Conservation (phyloP, 30 jellyfish, hydroid and myxozoan species). For the Phacellophora camtschatica region DNA sequence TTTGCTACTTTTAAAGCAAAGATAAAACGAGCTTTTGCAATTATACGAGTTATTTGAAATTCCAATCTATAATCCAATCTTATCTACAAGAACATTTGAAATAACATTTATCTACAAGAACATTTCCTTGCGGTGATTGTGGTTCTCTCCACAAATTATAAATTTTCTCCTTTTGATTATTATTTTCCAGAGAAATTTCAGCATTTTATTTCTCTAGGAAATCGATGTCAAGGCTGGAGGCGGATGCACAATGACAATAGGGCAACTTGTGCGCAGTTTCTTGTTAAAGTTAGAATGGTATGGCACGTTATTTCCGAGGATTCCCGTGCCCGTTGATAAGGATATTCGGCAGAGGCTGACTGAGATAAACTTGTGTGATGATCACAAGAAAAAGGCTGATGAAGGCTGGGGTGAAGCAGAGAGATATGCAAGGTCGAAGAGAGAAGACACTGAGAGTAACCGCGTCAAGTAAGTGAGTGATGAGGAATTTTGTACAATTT, state of each 20-base stretch:
- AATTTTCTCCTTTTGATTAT: no score
- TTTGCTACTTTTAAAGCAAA: no score
- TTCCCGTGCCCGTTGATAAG: slow-evolving; percentile 92
- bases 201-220: no score
- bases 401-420: slow-evolving; percentile 91
- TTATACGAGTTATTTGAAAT: no score
- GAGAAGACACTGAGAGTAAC: slow-evolving; percentile 37
- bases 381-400: slow-evolving; percentile 76
- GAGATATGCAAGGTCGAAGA: slow-evolving; percentile 27
- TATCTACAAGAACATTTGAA: no score
- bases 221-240: slow-evolving; percentile 82
- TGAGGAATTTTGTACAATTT: background rate
- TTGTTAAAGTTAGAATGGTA: slow-evolving; percentile 86
- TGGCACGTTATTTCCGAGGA: slow-evolving; percentile 95
- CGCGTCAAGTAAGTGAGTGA: slow-evolving; percentile 44
- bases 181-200: no score
- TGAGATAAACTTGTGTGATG: slow-evolving; percentile 73
- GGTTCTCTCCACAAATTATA: no score
- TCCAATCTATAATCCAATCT: no score
- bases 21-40: no score
- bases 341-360: slow-evolving; percentile 67
- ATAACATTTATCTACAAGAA: no score
- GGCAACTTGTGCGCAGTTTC: slow-evolving; percentile 86
- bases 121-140: no score
- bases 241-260: slow-evolving; percentile 93